Conservation (phyloP, 2,113 vertebrate genomes). For the Phyllopteryx taeniolatus region DNA sequence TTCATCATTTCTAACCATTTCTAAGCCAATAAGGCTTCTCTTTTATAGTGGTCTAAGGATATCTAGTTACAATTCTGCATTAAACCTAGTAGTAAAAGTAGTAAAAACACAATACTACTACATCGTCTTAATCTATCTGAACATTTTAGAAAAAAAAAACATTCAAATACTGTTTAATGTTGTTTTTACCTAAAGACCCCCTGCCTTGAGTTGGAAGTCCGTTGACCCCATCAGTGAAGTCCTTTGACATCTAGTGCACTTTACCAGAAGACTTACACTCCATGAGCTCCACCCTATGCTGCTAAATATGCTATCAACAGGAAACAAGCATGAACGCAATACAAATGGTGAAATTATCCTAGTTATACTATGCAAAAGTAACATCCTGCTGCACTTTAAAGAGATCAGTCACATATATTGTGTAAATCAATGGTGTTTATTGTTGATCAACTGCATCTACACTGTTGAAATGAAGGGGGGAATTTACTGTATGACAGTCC, state of each 20-base stretch:
- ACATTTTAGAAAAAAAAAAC: too few species aligned
- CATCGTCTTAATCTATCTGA: not conserved
- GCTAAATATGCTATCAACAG: not conserved
- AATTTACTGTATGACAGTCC: not conserved
- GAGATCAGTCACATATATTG: not conserved
- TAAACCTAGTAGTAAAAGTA: not conserved
- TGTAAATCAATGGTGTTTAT: not conserved
- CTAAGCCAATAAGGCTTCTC: not conserved
- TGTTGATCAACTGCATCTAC: not conserved
- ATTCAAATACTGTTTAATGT: not conserved
- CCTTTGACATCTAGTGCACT: conserved; percentile 16
- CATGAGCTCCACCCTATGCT: not conserved
- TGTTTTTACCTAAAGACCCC: conserved; percentile 3
- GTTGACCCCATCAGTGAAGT: conserved; percentile 22
- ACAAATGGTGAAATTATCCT: not conserved
- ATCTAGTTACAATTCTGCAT: not conserved
- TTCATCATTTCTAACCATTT: not conserved
- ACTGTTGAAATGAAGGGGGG: conserved; percentile 1
- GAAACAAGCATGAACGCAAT: not conserved
- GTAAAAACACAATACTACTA: not conserved
- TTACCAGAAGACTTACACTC: conserved; percentile 10
- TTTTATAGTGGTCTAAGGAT: not conserved
- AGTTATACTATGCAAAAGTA: not conserved
- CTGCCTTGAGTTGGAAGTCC: conserved; percentile 8
- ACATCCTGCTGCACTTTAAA: not conserved